phyloP scores from a whole-genome alignment of 2,797 vertebrate genomes.

The Manis javanica region DNA sequence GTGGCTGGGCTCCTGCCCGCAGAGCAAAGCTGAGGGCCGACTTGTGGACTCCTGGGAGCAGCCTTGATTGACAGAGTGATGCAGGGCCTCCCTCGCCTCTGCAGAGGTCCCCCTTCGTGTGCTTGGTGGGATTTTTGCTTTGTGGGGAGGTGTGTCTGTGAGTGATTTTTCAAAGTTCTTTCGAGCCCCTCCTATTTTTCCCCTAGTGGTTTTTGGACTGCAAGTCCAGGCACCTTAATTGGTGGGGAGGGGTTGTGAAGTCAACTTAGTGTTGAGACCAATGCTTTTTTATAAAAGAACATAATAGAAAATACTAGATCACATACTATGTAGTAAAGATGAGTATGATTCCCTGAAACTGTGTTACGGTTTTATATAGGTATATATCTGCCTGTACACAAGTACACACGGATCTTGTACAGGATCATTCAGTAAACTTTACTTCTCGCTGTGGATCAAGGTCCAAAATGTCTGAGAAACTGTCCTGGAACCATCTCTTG shows the following conservation, averaged over 20 bases:
- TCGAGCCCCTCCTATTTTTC: neutral
- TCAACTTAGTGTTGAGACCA: neutral
- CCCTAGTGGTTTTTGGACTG: neutral
- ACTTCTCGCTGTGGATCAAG: neutral
- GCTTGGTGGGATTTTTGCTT: neutral
- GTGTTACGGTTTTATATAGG: neutral
- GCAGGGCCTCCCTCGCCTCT: neutral
- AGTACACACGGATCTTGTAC: fast-evolving
- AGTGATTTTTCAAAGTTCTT: neutral
- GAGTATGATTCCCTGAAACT: neutral
- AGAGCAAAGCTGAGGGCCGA: too few species aligned
- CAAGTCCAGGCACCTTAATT: neutral
- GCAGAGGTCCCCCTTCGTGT: neutral
- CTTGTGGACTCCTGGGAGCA: neutral
- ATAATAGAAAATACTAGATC: neutral
- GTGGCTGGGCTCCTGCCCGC: neutral
- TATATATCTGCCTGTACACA: neutral
- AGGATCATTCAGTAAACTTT: neutral
- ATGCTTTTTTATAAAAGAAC: neutral
- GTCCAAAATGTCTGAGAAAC: neutral
- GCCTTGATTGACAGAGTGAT: neutral
- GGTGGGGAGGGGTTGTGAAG: neutral
- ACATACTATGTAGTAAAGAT: neutral
- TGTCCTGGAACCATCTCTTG: neutral
- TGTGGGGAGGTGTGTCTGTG: neutral